Base-by-base conservation (phyloP, 2,797 vertebrate species). In the Oreochromis mossambicus region DNA sequence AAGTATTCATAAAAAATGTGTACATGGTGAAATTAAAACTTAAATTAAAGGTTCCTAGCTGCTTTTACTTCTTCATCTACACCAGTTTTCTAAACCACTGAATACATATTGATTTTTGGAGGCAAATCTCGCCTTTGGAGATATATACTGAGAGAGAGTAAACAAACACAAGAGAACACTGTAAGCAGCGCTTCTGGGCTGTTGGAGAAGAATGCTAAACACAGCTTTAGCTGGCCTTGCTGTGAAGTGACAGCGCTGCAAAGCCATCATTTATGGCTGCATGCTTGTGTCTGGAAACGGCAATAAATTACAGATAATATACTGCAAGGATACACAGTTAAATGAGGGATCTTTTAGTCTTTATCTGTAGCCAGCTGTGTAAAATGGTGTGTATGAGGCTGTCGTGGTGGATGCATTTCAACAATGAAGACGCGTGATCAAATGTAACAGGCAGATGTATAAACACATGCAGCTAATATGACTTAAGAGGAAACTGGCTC, bases 221-320 rank as follows among this genome's bases (percentile, higher is more conserved):
- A n/a, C 55, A 77, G 79, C 75, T 88, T 85, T 66, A 86, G 81
- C 79, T 70, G 86, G 89, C 86, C 86, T 91, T 90, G 84, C 89
- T 89, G 83, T 84, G 91, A 86, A 86, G 89, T 89, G 91, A 90
- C 88, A 88, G 86, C 79, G 78, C 88, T 82, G 94, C 89, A 93
- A 92, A 87, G 84, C 83, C 79, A 87, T 90, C 85, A 89, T 86
- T 88, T 87, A 84, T 79, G 56, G 76, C 73, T 82, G 77, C 36
- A 58, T 68, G 83, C 68, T 81, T 90, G 83, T 81, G 82, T 79
- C 41, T 77, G 34, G 24, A 82, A 81, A 85, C 48, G n/a, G 87
- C 81, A 78, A 90, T 92, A 87, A 89, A 92, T 91, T 87, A 83
- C 17, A 66, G 81, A 79, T 63, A 63, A 77, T 79, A 79, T 87